Evolutionary conservation across 1,140 invertebrate species (phyloP).

Genomic region (Drosophila varians): DNA sequence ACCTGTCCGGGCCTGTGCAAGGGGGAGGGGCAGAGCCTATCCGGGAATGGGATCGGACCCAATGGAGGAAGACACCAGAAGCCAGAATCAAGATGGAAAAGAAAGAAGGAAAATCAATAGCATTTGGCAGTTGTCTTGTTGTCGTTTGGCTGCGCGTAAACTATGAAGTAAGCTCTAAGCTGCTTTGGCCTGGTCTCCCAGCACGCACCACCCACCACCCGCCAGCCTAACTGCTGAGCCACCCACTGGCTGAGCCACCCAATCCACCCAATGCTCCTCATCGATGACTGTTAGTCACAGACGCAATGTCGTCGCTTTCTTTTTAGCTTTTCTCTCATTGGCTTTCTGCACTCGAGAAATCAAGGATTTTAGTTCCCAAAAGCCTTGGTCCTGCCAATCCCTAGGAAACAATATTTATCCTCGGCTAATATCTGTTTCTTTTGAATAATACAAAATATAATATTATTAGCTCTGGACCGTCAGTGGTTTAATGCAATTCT

Average conservation of each 20-base stretch:
- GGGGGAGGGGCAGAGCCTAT: slow-evolving; percentile 14
- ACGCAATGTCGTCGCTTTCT: slow-evolving; percentile 72
- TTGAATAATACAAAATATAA: too few relatives aligned
- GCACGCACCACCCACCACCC: slow-evolving; percentile 26
- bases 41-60: neutral
- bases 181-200: slow-evolving; percentile 68
- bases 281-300: slow-evolving; percentile 71
- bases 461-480: too few relatives aligned
- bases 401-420: too few relatives aligned
- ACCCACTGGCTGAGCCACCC: neutral
- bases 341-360: neutral
- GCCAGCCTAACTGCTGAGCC: too few relatives aligned
- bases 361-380: neutral
- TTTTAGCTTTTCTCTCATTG: slow-evolving; percentile 55
- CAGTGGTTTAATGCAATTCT: too few relatives aligned
- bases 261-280: slow-evolving; percentile 6
- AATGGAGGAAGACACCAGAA: slow-evolving; percentile 5
- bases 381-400: too few relatives aligned
- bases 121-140: slow-evolving; percentile 67
- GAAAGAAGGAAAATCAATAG: slow-evolving; percentile 67
- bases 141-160: slow-evolving; percentile 61
- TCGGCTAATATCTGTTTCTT: too few relatives aligned
- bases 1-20: slow-evolving; percentile 36
- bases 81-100: neutral
- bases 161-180: slow-evolving; percentile 80